A percentile compares a stretch with the other conserved stretches of the same genome.
Conservation (phyloP, 2,888 invertebrate genomes). For the Aspidiotus destructor region DNA sequence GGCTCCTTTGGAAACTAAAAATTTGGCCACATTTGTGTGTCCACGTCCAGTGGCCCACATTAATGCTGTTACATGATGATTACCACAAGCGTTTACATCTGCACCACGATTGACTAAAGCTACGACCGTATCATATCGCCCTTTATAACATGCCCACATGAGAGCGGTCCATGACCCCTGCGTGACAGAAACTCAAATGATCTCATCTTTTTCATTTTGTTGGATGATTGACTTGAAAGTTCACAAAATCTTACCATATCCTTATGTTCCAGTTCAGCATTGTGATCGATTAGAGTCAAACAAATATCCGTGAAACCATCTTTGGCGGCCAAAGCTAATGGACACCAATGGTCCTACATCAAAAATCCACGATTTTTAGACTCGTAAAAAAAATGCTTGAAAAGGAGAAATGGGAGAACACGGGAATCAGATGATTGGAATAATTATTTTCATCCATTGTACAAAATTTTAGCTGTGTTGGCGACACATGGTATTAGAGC, state of each 20-base stretch:
- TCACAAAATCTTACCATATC: constrained; percentile 60
- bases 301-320: constrained; percentile 77
- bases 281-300: constrained; percentile 70
- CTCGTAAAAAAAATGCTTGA: too few species aligned
- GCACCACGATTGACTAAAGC: constrained; percentile 75
- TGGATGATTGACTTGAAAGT: neutral
- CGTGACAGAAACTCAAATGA: constrained; percentile 16
- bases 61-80: constrained; percentile 84
- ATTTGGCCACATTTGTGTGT: constrained; percentile 71
- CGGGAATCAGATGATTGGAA: too few species aligned
- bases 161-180: constrained; percentile 95
- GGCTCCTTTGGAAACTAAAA: constrained; percentile 74
- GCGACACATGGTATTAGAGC: too few species aligned
- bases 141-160: constrained; percentile 97
- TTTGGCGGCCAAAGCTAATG: constrained; percentile 80
- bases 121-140: constrained; percentile 63
- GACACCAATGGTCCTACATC: constrained; percentile 77
- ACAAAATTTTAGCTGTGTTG: too few species aligned
- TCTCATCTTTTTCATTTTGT: neutral
- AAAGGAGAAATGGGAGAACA: too few species aligned
- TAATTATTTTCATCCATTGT: too few species aligned
- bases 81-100: constrained; percentile 89
- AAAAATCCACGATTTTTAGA: too few species aligned
- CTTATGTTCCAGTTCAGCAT: constrained; percentile 73
- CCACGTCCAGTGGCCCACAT: constrained; percentile 94